These are phyloP conservation scores for Heliconius cydno DNA, from an alignment of 2,888 invertebrate species.

Conservation along the genomic window DNA sequence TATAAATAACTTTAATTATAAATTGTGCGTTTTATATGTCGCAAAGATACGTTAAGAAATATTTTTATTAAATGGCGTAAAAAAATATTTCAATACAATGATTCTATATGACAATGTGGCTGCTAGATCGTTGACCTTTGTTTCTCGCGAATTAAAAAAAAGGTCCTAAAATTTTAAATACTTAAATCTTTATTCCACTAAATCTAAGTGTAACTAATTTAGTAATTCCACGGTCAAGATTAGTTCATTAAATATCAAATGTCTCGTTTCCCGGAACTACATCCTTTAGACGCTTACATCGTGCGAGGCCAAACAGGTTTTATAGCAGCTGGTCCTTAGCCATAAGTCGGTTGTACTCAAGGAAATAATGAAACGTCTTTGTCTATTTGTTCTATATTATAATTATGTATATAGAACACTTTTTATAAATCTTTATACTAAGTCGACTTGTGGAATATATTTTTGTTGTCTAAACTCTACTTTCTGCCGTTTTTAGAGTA, in stretches of 20 bases:
- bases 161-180: not conserved
- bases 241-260: conserved; percentile 20
- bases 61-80: not conserved
- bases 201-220: not conserved
- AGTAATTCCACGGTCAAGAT: not conserved
- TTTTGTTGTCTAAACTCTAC: too few species aligned
- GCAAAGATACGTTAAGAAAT: not conserved
- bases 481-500: too few species aligned
- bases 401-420: not conserved
- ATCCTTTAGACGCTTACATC: conserved; percentile 18
- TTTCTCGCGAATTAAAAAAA: not conserved
- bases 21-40: not conserved
- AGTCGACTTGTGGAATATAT: too few species aligned
- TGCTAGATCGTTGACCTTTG: not conserved
- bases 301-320: conserved; percentile 20
- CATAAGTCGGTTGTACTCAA: conserved; percentile 11
- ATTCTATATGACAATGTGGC: not conserved
- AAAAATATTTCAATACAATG: not conserved
- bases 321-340: conserved; percentile 17
- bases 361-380: not conserved
- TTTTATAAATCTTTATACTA: too few species aligned
- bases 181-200: not conserved
- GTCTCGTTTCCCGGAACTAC: conserved; percentile 25
- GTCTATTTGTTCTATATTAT: not conserved
- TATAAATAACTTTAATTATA: not conserved